phyloP scores from a whole-genome alignment of 2,113 vertebrate genomes.

The Psilopsiagon aurifrons region DNA sequence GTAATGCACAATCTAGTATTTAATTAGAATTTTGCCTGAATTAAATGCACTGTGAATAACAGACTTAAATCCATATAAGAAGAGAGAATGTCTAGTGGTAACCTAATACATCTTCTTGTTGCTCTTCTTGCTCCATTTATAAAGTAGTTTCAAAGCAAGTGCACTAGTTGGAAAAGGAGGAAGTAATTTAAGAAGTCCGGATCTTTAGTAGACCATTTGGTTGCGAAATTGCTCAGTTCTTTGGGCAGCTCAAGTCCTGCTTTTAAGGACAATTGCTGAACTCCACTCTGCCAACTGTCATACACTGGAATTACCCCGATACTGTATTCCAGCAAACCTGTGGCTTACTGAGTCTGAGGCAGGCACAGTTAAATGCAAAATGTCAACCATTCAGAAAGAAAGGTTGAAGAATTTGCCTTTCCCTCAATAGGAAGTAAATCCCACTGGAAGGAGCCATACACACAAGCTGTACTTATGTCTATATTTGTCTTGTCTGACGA shows the following conservation, averaged over 20 bases:
- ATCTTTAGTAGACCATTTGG: not conserved
- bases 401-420: not conserved
- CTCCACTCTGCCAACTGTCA: not conserved
- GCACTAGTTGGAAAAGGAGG: constrained; percentile 18
- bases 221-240: not conserved
- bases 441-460: not conserved
- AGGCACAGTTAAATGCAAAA: not conserved
- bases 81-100: constrained; percentile 1
- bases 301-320: not conserved
- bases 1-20: not conserved
- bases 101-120: constrained; percentile 21
- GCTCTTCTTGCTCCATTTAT: constrained; percentile 9
- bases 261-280: not conserved
- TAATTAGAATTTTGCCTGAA: constrained; percentile 14
- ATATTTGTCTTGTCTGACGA: not conserved
- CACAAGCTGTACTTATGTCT: not conserved
- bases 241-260: not conserved
- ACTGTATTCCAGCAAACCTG: not conserved
- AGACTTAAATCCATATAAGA: not conserved
- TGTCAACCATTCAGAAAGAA: not conserved
- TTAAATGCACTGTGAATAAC: not conserved
- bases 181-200: constrained; percentile 38
- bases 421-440: not conserved
- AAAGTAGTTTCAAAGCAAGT: constrained; percentile 1
- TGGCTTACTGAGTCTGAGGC: not conserved